Evolutionary conservation across 2,113 vertebrate genomes (phyloP).

Genomic region (Onychorhynchus coronatus): DNA sequence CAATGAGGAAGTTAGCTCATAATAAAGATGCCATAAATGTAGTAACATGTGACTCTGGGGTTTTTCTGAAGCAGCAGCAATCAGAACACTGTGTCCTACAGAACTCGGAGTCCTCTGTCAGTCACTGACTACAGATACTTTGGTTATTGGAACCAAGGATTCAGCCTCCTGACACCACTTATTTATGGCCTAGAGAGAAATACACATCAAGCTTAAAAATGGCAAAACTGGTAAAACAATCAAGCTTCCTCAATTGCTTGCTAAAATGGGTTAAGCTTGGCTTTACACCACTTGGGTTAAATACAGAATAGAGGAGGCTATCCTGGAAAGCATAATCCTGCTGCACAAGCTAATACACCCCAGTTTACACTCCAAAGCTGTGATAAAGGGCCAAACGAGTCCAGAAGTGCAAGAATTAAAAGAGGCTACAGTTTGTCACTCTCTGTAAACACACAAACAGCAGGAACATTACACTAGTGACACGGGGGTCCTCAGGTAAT

Average conservation of each 20-base stretch:
- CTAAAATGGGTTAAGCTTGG: background rate
- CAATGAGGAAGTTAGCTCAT: background rate
- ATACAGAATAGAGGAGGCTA: background rate
- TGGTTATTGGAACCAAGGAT: background rate
- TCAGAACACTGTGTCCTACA: background rate
- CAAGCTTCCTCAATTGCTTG: background rate
- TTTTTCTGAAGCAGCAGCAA: background rate
- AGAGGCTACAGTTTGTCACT: background rate
- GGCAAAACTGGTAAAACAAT: background rate
- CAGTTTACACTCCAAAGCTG: background rate
- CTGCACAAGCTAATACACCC: background rate
- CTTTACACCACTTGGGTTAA: background rate
- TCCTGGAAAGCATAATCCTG: background rate
- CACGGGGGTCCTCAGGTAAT: fast-evolving
- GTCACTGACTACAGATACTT: background rate
- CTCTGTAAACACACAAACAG: background rate
- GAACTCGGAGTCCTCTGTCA: background rate
- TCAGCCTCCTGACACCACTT: background rate
- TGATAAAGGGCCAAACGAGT: background rate
- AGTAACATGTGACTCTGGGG: background rate
- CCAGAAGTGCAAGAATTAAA: background rate
- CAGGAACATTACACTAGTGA: background rate
- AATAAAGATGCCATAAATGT: background rate
- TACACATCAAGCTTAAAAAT: background rate
- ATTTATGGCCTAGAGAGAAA: background rate